Evolutionary conservation across 2,888 invertebrate genomes (phyloP).

Genomic region (Monoplex corrugatus): DNA sequence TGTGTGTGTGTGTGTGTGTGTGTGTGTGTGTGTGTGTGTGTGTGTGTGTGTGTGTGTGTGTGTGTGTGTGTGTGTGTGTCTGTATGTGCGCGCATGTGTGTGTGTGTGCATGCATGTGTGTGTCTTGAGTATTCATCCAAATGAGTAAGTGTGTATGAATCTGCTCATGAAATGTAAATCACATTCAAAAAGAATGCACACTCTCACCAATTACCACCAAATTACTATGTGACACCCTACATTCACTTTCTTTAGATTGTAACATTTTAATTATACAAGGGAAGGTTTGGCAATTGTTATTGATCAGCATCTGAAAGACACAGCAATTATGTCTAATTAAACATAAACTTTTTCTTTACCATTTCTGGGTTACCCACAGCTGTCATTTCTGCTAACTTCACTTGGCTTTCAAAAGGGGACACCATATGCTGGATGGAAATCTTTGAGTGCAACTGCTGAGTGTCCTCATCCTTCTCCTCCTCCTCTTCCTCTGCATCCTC

Average conservation of each 20-base stretch:
- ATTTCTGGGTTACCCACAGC: neutral
- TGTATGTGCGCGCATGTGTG: neutral
- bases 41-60: too few relatives aligned
- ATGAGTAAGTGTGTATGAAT: too few relatives aligned
- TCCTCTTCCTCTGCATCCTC: slow-evolving; percentile 48
- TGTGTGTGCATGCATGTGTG: slow-evolving; percentile 1
- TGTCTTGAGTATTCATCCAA: too few relatives aligned
- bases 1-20: too few relatives aligned
- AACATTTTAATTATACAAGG: slow-evolving; percentile 33
- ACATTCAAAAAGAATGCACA: slow-evolving; percentile 18
- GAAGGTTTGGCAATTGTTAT: slow-evolving; percentile 44
- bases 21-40: too few relatives aligned
- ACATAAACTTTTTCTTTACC: slow-evolving; percentile 43
- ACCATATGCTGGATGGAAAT: too few relatives aligned
- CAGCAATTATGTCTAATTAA: slow-evolving; percentile 54
- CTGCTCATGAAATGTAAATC: too few relatives aligned
- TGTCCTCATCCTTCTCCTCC: slow-evolving; percentile 50
- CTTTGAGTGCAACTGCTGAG: slow-evolving; percentile 31
- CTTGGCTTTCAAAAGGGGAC: neutral
- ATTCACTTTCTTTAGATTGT: slow-evolving; percentile 50
- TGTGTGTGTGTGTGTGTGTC: too few relatives aligned
- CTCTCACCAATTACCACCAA: slow-evolving; percentile 53
- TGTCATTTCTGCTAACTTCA: neutral
- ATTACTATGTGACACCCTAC: slow-evolving; percentile 45
- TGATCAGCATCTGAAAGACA: slow-evolving; percentile 46